phyloP scores from a whole-genome alignment of 2,888 invertebrate species.

The Pycnomerus fuliginosus region DNA sequence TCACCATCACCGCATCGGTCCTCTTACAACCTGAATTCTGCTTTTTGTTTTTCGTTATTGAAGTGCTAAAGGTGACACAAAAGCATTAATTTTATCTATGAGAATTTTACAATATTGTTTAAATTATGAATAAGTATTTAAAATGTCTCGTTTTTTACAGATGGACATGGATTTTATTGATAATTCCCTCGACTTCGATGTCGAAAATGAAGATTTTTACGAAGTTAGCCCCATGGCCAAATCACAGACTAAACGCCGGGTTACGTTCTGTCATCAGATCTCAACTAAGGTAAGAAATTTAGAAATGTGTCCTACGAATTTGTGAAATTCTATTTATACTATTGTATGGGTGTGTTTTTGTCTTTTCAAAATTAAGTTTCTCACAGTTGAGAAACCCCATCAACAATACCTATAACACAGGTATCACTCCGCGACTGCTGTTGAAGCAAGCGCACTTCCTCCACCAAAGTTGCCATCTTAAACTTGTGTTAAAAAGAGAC shows the following conservation, averaged over 20 bases:
- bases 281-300: conserved; percentile 46
- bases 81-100: too few relatives aligned
- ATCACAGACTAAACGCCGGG: conserved; percentile 50
- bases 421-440: conserved; percentile 8
- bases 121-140: too few relatives aligned
- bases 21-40: too few relatives aligned
- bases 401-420: conserved; percentile 6
- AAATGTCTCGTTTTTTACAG: conserved; percentile 55
- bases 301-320: too few relatives aligned
- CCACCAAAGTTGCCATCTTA: too few relatives aligned
- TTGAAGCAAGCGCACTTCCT: conserved; percentile 38
- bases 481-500: conserved; percentile 7
- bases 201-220: conserved; percentile 72
- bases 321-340: too few relatives aligned
- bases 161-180: conserved; percentile 62
- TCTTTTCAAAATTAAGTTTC: too few relatives aligned
- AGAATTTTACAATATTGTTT: too few relatives aligned
- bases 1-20: too few relatives aligned
- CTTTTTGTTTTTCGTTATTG: too few relatives aligned
- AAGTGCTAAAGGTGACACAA: too few relatives aligned
- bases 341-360: too few relatives aligned
- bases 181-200: conserved; percentile 64
- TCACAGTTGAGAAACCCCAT: conserved; percentile 16
- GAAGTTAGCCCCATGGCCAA: conserved; percentile 58
- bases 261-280: conserved; percentile 47